Percentiles rank a stretch among this genome's conserved stretches.
phyloP scores from a whole-genome alignment of 1,140 invertebrate species.

The Trichonephila clavipes region DNA sequence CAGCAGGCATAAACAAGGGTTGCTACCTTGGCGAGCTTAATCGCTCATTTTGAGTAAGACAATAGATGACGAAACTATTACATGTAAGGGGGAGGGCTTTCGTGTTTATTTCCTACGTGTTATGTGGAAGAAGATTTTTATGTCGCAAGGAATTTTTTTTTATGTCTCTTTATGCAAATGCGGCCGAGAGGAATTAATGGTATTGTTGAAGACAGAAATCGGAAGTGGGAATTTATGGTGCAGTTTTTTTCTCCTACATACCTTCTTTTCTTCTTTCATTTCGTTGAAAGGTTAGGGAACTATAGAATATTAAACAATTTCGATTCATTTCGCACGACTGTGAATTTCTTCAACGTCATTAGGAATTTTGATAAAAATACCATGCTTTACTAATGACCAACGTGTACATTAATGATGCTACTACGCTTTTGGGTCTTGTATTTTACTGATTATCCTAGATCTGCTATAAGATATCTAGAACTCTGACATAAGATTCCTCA shows the following conservation, averaged over 20 bases:
- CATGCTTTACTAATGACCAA: too few relatives aligned
- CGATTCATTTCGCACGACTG: too few relatives aligned
- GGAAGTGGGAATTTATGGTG: not conserved
- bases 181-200: not conserved
- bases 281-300: too few relatives aligned
- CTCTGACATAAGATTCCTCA: too few relatives aligned
- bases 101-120: not conserved
- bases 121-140: not conserved
- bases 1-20: not conserved
- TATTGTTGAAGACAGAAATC: not conserved
- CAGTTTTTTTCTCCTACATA: not conserved
- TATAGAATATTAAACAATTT: too few relatives aligned
- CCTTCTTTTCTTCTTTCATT: too few relatives aligned
- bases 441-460: too few relatives aligned
- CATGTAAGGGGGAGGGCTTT: not conserved
- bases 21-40: slow-evolving; percentile 43
- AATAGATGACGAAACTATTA: slow-evolving; percentile 10
- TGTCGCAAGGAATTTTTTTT: not conserved
- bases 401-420: too few relatives aligned
- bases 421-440: too few relatives aligned
- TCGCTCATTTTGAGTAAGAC: slow-evolving; percentile 22
- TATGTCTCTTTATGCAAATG: not conserved
- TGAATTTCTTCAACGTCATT: too few relatives aligned
- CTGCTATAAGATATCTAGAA: too few relatives aligned
- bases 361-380: too few relatives aligned